phyloP scores from a whole-genome alignment of 2,113 vertebrate species.

The Clarias batrachus region DNA sequence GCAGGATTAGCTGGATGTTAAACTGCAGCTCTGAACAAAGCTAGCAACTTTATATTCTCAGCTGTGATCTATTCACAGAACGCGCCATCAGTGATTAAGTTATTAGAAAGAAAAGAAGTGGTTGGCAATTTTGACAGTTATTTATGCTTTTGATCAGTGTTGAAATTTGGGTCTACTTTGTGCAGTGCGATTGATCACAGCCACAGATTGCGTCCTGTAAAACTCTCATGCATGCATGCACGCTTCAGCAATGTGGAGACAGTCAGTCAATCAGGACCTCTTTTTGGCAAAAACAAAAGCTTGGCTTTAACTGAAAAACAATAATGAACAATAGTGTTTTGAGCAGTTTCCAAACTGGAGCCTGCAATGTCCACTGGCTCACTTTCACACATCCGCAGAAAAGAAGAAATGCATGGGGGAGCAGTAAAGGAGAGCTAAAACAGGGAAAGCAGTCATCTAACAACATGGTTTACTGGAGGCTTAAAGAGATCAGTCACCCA shows the following conservation, averaged over 20 bases:
- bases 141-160: not conserved
- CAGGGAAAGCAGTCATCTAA: conserved; percentile 10
- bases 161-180: not conserved
- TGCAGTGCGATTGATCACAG: not conserved
- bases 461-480: conserved; percentile 21
- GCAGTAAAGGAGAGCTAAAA: not conserved
- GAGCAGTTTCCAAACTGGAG: conserved; percentile 15
- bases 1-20: not conserved
- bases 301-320: conserved; percentile 25
- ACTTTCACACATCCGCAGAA: conserved; percentile 26
- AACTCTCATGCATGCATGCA: not conserved
- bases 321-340: conserved; percentile 30
- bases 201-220: not conserved
- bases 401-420: conserved; percentile 3
- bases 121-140: not conserved
- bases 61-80: not conserved
- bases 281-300: conserved; percentile 36
- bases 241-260: conserved; percentile 23
- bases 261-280: conserved; percentile 21
- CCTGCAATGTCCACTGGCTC: conserved; percentile 11
- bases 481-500: conserved; percentile 32
- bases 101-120: not conserved
- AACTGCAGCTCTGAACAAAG: not conserved
- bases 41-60: not conserved
- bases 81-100: not conserved